These are phyloP conservation scores for Phaedon cochleariae DNA, from an alignment of 2,888 invertebrate genomes.

Conservation along the genomic window DNA sequence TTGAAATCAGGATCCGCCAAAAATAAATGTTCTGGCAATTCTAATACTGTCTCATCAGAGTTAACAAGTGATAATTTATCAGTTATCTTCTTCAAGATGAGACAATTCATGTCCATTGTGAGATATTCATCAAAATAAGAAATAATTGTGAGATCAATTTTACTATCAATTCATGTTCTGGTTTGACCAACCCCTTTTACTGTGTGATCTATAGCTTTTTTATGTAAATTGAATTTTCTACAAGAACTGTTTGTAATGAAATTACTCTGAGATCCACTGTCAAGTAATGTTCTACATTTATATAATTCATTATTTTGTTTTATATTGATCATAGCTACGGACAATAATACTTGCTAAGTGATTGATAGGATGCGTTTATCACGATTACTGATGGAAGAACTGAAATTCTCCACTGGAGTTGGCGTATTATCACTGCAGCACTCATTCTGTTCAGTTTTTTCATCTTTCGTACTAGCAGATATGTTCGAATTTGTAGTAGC, in stretches of 20 bases:
- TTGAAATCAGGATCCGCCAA: too few relatives aligned
- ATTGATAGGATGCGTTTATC: too few relatives aligned
- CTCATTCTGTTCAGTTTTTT: neutral
- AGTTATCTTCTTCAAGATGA: conserved; percentile 15
- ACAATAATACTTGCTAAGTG: conserved; percentile 2
- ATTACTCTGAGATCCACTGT: conserved; percentile 13
- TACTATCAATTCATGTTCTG: conserved; percentile 2
- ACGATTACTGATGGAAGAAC: too few relatives aligned
- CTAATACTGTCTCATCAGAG: neutral
- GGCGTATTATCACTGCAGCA: neutral
- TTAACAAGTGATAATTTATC: neutral
- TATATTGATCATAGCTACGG: conserved; percentile 10
- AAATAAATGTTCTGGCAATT: conserved; percentile 15
- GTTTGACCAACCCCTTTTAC: conserved; percentile 5
- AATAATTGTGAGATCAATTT: neutral
- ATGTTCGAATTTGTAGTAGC: neutral
- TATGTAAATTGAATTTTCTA: conserved; percentile 5
- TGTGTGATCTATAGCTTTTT: neutral
- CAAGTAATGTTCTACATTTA: neutral
- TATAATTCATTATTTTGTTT: neutral
- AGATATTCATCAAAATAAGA: neutral
- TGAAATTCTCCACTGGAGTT: too few relatives aligned
- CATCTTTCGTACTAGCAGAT: neutral
- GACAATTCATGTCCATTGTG: neutral
- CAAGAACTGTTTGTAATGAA: conserved; percentile 16